Base-by-base conservation (phyloP, 2,888 invertebrate species). In the Microplitis manilae region DNA sequence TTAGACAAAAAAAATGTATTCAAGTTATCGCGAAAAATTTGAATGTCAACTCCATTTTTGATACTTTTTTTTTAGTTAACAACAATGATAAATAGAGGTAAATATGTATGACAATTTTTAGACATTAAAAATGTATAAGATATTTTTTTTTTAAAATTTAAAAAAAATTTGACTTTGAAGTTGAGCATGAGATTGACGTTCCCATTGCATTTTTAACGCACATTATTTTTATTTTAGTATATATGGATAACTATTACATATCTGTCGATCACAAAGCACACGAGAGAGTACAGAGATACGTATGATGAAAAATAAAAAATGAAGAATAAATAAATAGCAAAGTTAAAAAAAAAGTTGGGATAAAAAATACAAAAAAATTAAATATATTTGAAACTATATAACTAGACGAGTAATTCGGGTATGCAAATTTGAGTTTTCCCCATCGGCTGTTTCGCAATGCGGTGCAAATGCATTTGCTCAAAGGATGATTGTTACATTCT, bases 381-480 rank as follows among this genome's bases (percentile, higher is more conserved):
- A 68, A 68, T 71, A 30, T 17, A 73, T 77, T 41, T 17, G 60
- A 30, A 73, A 38, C 65, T 6, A n/a, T 39, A 20, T 50, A 17
- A 60, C 68, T 50, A 64, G 62, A 60, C 67, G 68, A 77, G 77
- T 77, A 79, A 80, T 82, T 82, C 79, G 75, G 61, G 68, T 78
- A 79, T 81, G 81, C 60, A 79, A 84, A 84, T 84, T 82, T 81
- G 78, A 78, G 80, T 82, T 81, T 81, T 78, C 30, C 73, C 64
- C 74, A 73, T n/a, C 59, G 68, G 62, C 50, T 65, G 78, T 68
- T 79, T 77, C 76, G 71, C 68, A 75, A 76, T 78, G 41, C 75
- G 70, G 77, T 72, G 69, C 69, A 77, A 80, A 78, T 79, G 79
- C 80, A 80, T 81, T 80, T 80, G 83, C 76, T 83, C 82, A 84